Evolutionary conservation across 2,888 invertebrate genomes (phyloP).

Genomic region (Stictocephala bisonia): DNA sequence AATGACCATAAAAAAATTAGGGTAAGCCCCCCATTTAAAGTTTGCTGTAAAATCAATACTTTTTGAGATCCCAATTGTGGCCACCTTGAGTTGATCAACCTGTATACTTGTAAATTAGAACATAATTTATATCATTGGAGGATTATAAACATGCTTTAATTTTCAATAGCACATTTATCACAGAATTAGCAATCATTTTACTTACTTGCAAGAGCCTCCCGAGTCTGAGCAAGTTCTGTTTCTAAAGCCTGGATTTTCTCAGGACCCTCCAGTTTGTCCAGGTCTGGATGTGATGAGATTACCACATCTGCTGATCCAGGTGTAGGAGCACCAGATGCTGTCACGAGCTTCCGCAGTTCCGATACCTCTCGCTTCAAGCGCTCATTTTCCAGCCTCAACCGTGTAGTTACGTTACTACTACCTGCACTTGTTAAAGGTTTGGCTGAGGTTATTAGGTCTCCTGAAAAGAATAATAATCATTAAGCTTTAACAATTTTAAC

Average conservation of each 20-base stretch:
- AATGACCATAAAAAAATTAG: too few relatives aligned
- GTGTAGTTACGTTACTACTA: slow-evolving; percentile 64
- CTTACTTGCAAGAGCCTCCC: slow-evolving; percentile 77
- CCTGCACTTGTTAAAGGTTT: neutral
- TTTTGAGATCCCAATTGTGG: too few relatives aligned
- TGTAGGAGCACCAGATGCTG: slow-evolving; percentile 65
- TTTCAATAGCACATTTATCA: neutral
- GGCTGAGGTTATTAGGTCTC: slow-evolving; percentile 28
- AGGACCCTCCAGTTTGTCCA: slow-evolving; percentile 62
- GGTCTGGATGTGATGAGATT: slow-evolving; percentile 36
- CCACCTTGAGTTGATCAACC: too few relatives aligned
- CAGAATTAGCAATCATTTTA: too few relatives aligned
- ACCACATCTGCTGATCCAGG: slow-evolving; percentile 65
- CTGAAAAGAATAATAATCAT: slow-evolving; percentile 10
- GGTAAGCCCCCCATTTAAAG: too few relatives aligned
- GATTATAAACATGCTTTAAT: too few relatives aligned
- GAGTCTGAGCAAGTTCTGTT: slow-evolving; percentile 80
- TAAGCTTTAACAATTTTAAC: too few relatives aligned
- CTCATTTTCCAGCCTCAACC: slow-evolving; percentile 81
- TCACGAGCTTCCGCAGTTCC: slow-evolving; percentile 73
- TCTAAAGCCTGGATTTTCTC: slow-evolving; percentile 72
- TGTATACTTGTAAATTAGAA: too few relatives aligned
- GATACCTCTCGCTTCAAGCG: slow-evolving; percentile 78
- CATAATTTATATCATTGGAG: too few relatives aligned
- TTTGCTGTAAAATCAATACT: too few relatives aligned